phyloP scores from a whole-genome alignment of 2,888 invertebrate genomes.

The Tridacna gigas region DNA sequence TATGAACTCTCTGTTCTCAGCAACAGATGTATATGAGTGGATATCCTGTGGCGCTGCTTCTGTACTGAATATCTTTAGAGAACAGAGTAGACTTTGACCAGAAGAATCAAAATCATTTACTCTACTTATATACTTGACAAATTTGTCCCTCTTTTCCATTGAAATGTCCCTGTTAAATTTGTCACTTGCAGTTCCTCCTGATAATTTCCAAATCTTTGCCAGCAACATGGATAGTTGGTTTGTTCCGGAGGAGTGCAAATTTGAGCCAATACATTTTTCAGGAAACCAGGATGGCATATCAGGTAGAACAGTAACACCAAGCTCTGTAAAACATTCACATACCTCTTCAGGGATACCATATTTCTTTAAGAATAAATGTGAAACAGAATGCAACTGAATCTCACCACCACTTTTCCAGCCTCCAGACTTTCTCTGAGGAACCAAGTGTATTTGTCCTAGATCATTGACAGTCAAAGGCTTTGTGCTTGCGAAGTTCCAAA shows the following conservation, averaged over 20 bases:
- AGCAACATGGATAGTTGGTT: neutral
- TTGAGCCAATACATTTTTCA: neutral
- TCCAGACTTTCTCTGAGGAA: constrained; percentile 2
- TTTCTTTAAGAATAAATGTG: constrained; percentile 2
- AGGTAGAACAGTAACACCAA: constrained; percentile 1
- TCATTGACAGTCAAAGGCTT: neutral
- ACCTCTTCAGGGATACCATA: neutral
- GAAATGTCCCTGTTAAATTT: neutral
- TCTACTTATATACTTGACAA: neutral
- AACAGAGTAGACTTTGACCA: neutral
- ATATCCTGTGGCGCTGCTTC: neutral
- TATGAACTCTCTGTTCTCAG: neutral
- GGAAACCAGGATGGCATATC: constrained; percentile 14
- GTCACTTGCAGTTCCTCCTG: neutral
- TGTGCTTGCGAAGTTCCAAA: neutral
- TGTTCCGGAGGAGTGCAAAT: neutral
- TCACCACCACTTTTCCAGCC: neutral
- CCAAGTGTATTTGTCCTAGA: neutral
- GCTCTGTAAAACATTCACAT: neutral
- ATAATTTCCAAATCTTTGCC: neutral
- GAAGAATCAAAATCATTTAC: neutral
- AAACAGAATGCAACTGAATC: constrained; percentile 5
- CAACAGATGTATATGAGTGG: neutral
- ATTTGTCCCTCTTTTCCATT: neutral
- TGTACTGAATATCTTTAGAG: constrained; percentile 3